A percentile compares a stretch with the other conserved stretches of the same genome.
Conservation (phyloP, 1,140 invertebrate species). For the Diabrotica virgifera region DNA sequence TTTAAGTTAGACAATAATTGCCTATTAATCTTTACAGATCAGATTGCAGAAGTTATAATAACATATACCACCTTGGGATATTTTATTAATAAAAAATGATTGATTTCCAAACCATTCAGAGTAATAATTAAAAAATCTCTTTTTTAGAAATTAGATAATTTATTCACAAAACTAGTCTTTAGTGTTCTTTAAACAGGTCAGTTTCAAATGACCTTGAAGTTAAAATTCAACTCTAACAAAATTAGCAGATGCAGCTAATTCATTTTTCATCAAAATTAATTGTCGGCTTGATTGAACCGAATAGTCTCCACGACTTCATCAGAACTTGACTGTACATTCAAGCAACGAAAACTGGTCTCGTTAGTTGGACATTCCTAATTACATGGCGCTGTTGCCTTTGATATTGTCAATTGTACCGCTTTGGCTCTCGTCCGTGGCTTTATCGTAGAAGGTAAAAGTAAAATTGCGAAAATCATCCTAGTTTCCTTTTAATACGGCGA, state of each 20-base stretch:
- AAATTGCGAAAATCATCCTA: conserved; percentile 1
- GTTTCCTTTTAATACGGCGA: background rate
- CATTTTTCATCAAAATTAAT: conserved; percentile 16
- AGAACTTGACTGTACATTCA: background rate
- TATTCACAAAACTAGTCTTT: too few relatives aligned
- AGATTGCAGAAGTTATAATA: too few relatives aligned
- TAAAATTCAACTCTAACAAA: conserved; percentile 4
- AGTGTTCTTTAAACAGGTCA: background rate
- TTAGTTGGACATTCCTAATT: conserved; percentile 18
- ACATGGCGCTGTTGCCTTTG: conserved; percentile 16
- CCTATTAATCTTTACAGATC: too few relatives aligned
- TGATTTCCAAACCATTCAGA: too few relatives aligned
- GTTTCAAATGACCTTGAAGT: background rate
- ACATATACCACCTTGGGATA: too few relatives aligned
- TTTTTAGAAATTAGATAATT: too few relatives aligned
- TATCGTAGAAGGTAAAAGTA: background rate
- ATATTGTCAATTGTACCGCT: conserved; percentile 6
- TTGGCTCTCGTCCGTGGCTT: conserved; percentile 5
- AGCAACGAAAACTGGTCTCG: conserved; percentile 8
- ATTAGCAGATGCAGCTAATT: conserved; percentile 18
- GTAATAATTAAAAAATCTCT: too few relatives aligned
- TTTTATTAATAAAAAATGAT: too few relatives aligned
- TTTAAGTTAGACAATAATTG: too few relatives aligned
- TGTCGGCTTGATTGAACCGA: conserved; percentile 13
- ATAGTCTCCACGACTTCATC: conserved; percentile 6